A percentile compares a stretch with the other conserved stretches of the same genome.
Conservation (phyloP, 2,888 invertebrate species). For the Sphaeridia pumilis region DNA sequence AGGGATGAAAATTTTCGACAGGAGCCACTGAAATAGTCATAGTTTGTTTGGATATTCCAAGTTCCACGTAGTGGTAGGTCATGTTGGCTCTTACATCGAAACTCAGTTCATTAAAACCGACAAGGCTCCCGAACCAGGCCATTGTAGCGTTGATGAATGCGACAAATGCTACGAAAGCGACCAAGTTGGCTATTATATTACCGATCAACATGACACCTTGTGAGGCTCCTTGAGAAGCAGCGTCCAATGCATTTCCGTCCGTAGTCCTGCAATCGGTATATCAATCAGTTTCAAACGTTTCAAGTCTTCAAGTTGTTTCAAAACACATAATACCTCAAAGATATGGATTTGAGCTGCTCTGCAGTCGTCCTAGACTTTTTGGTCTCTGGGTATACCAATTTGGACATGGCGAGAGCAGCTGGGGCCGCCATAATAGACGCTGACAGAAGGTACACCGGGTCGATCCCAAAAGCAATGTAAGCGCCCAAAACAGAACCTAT, state of each 20-base stretch:
- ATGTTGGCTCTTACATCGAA: conserved; percentile 47
- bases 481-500: conserved; percentile 78
- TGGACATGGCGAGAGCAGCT: conserved; percentile 76
- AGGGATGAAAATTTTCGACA: conserved; percentile 83
- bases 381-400: conserved; percentile 84
- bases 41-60: neutral
- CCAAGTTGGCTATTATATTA: conserved; percentile 79
- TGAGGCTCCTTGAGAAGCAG: conserved; percentile 77
- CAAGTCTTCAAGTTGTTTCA: no score
- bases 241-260: conserved; percentile 75
- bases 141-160: conserved; percentile 71
- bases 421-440: conserved; percentile 96
- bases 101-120: conserved; percentile 51
- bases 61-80: neutral
- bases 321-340: conserved; percentile 14
- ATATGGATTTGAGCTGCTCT: conserved; percentile 52
- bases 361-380: conserved; percentile 63
- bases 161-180: conserved; percentile 55
- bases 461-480: conserved; percentile 80
- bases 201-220: conserved; percentile 67
- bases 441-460: conserved; percentile 75
- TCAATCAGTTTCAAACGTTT: neutral
- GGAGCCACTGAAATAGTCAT: conserved; percentile 48
- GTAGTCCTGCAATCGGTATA: conserved; percentile 37
- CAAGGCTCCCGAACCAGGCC: conserved; percentile 64